These are phyloP conservation scores for Onthophagus taurus DNA, from an alignment of 1,140 invertebrate genomes.

Conservation along the genomic window DNA sequence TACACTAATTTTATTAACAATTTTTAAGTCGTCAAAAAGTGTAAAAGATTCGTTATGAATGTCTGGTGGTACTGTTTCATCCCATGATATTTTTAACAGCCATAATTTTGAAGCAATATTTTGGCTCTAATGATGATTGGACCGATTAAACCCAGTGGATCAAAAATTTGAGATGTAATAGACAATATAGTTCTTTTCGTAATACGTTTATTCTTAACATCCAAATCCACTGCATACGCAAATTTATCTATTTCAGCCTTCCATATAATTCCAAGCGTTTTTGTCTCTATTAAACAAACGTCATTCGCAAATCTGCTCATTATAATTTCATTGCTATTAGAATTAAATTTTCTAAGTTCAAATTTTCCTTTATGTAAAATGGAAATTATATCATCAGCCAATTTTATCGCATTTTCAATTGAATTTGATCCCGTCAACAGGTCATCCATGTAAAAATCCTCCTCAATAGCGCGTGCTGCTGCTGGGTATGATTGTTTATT, in stretches of 20 bases:
- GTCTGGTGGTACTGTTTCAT: slow-evolving; percentile 3
- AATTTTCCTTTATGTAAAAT: neutral
- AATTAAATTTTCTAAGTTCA: neutral
- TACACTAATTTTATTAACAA: no score
- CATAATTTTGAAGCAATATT: slow-evolving; percentile 11
- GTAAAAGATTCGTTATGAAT: neutral
- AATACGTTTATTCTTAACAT: neutral
- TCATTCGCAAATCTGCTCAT: neutral
- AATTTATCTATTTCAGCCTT: neutral
- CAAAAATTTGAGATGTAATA: slow-evolving; percentile 6
- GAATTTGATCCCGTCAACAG: slow-evolving; percentile 3
- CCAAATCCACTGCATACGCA: neutral
- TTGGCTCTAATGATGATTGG: slow-evolving; percentile 4
- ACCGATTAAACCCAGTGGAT: slow-evolving; percentile 12
- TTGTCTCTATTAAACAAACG: neutral
- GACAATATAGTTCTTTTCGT: slow-evolving; percentile 9
- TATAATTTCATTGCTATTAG: neutral
- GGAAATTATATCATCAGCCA: neutral
- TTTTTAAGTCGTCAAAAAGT: no score
- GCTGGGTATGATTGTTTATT: neutral
- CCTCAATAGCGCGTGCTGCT: neutral
- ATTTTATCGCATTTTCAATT: neutral
- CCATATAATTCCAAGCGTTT: slow-evolving; percentile 3
- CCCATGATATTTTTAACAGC: slow-evolving; percentile 8
- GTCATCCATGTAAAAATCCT: slow-evolving; percentile 15